phyloP scores from a whole-genome alignment of 2,888 invertebrate species.

The Orchesella flavescens region DNA sequence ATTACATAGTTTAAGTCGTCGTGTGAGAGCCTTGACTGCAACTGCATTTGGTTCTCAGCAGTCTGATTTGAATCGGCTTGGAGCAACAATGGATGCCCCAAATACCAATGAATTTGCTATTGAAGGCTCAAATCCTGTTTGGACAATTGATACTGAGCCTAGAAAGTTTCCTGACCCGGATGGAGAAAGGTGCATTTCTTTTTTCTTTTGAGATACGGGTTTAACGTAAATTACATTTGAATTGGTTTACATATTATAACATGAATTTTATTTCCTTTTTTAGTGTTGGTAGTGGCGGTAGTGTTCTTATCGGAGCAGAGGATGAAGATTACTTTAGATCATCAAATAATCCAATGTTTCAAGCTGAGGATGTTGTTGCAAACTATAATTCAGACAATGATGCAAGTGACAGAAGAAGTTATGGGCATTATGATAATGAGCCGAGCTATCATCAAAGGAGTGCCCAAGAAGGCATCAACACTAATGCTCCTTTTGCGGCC shows the following conservation, averaged over 20 bases:
- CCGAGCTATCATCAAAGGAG: background rate
- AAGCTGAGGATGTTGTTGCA: slow-evolving; percentile 35
- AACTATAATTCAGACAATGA: slow-evolving; percentile 47
- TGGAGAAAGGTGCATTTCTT: slow-evolving; percentile 75
- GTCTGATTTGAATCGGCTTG: slow-evolving; percentile 78
- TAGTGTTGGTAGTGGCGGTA: slow-evolving; percentile 80
- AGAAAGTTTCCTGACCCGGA: slow-evolving; percentile 77
- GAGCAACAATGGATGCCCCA: slow-evolving; percentile 76
- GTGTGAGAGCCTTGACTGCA: slow-evolving; percentile 79
- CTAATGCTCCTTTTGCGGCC: slow-evolving; percentile 15
- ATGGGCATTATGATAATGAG: slow-evolving; percentile 11
- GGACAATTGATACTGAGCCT: slow-evolving; percentile 75
- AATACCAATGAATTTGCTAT: slow-evolving; percentile 82
- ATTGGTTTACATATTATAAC: background rate
- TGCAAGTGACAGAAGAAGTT: background rate
- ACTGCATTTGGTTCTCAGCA: slow-evolving; percentile 81
- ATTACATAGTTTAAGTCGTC: slow-evolving; percentile 78
- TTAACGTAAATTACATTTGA: background rate
- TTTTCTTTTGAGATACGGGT: background rate
- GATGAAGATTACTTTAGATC: slow-evolving; percentile 79
- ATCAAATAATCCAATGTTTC: slow-evolving; percentile 39
- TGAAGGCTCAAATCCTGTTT: slow-evolving; percentile 83
- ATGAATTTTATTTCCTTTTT: background rate
- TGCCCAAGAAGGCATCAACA: background rate
- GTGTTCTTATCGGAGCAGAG: slow-evolving; percentile 81